Evolutionary conservation across 1,140 invertebrate species (phyloP).

Genomic region (Drosophila truncata): DNA sequence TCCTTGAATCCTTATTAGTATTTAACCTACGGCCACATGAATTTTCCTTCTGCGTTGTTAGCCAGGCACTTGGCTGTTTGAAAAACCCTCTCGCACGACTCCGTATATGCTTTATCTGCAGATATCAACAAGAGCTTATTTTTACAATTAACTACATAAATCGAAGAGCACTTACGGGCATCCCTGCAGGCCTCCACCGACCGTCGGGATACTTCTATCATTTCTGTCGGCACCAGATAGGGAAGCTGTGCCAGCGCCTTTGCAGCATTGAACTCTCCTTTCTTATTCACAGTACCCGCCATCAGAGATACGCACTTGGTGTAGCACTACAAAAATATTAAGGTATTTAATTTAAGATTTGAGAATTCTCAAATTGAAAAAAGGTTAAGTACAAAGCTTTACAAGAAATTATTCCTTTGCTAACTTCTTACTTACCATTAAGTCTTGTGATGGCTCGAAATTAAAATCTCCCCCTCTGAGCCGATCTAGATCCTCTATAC

Average conservation of each 20-base stretch:
- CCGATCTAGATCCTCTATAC: slow-evolving; percentile 56
- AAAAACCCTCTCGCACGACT: slow-evolving; percentile 61
- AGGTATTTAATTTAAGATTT: not conserved
- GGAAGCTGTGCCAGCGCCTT: slow-evolving; percentile 74
- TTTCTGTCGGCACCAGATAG: slow-evolving; percentile 65
- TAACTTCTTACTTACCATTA: slow-evolving; percentile 50
- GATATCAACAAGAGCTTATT: not conserved
- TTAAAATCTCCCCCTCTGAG: slow-evolving; percentile 66
- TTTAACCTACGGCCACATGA: slow-evolving; percentile 17
- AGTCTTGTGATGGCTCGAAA: slow-evolving; percentile 51
- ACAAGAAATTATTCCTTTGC: too few relatives aligned
- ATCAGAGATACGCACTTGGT: slow-evolving; percentile 74
- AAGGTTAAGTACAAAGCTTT: not conserved
- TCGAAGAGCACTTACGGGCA: slow-evolving; percentile 62
- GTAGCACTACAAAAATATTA: slow-evolving; percentile 62
- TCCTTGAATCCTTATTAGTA: not conserved
- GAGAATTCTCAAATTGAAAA: too few relatives aligned
- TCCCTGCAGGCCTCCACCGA: slow-evolving; percentile 73
- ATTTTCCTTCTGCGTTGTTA: slow-evolving; percentile 4
- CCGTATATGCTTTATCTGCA: slow-evolving; percentile 76
- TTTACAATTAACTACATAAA: too few relatives aligned
- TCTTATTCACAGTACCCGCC: slow-evolving; percentile 79
- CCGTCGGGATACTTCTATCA: slow-evolving; percentile 46
- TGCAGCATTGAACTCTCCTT: slow-evolving; percentile 73
- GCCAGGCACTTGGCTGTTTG: slow-evolving; percentile 22